These are phyloP conservation scores for Chaetura pelagica DNA, from an alignment of 2,113 vertebrate species.

Conservation along the genomic window DNA sequence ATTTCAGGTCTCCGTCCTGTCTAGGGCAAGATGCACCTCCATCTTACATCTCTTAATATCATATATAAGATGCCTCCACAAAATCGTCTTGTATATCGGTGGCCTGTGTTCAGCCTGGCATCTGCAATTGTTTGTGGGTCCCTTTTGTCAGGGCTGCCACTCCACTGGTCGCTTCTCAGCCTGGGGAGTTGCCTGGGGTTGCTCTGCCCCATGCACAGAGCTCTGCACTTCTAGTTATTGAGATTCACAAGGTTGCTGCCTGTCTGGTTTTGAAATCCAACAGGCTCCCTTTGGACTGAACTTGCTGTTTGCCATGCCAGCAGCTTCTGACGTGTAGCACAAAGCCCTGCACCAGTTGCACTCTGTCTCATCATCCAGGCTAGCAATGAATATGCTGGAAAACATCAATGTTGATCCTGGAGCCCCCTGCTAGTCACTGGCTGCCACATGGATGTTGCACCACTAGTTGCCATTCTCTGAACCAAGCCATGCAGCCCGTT, in stretches of 20 bases:
- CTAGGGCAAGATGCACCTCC: not conserved
- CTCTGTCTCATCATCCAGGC: not conserved
- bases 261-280: not conserved
- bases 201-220: not conserved
- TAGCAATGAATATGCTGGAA: not conserved
- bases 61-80: not conserved
- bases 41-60: not conserved
- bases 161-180: not conserved
- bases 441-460: not conserved
- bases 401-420: not conserved
- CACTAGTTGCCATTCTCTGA: not conserved
- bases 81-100: fast-evolving
- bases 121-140: not conserved
- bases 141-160: fast-evolving
- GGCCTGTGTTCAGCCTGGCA: fast-evolving
- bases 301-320: not conserved
- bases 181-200: not conserved
- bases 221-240: not conserved
- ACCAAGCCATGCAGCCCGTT: not conserved
- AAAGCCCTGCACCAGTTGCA: not conserved
- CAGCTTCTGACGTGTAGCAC: fast-evolving
- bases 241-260: not conserved
- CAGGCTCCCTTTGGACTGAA: not conserved
- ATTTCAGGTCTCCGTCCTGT: not conserved
- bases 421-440: not conserved